Conservation (phyloP, 2,888 invertebrate genomes). For the Junonia oenone region DNA sequence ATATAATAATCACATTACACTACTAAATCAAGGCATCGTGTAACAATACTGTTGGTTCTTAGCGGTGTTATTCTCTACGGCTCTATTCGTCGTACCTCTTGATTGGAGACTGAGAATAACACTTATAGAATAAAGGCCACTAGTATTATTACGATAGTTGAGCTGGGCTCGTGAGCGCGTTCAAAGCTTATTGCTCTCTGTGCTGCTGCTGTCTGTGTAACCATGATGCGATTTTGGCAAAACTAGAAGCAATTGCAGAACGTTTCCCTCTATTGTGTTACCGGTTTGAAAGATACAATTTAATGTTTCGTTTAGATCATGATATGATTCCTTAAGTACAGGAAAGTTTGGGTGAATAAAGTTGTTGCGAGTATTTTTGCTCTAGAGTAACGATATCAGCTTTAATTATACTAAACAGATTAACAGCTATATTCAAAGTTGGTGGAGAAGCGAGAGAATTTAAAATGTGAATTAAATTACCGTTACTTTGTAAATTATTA, state of each 20-base stretch:
- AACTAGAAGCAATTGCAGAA: slow-evolving; percentile 64
- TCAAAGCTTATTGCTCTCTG: slow-evolving; percentile 56
- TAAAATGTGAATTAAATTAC: not conserved
- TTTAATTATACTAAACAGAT: not conserved
- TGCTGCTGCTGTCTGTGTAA: slow-evolving; percentile 60
- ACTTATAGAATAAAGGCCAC: slow-evolving; percentile 19
- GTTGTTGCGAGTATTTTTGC: not conserved
- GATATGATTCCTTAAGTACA: not conserved
- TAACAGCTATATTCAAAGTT: not conserved
- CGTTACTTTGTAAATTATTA: not conserved
- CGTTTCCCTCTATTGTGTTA: slow-evolving; percentile 60
- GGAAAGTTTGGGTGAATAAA: not conserved
- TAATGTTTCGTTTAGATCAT: not conserved
- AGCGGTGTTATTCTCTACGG: slow-evolving; percentile 13
- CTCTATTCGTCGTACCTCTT: not conserved
- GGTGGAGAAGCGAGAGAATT: not conserved
- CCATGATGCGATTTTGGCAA: slow-evolving; percentile 65
- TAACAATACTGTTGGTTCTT: slow-evolving; percentile 40
- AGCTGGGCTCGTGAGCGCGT: slow-evolving; percentile 56
- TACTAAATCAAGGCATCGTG: slow-evolving; percentile 37
- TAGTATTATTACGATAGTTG: slow-evolving; percentile 41
- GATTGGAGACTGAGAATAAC: slow-evolving; percentile 13
- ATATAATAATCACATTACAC: slow-evolving; percentile 13
- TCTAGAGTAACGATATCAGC: not conserved
- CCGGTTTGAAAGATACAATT: slow-evolving; percentile 39